Evolutionary conservation across 2,888 invertebrate species (phyloP).

Genomic region (Prenolepis imparis): DNA sequence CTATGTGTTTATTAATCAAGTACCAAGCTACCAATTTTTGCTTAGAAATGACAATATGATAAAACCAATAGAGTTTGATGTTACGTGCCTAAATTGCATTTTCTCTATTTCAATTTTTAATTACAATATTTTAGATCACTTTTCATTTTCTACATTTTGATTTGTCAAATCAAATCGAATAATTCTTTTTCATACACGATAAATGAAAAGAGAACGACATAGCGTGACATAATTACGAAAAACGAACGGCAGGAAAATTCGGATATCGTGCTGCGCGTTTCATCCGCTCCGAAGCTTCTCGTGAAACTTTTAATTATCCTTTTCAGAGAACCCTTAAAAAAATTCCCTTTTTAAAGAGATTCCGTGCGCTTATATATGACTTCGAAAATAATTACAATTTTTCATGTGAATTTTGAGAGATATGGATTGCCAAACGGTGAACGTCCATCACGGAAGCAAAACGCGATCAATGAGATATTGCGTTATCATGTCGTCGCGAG

Average conservation of each 20-base stretch:
- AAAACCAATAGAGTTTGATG: background rate
- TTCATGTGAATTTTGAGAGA: constrained; percentile 59
- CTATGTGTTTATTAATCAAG: background rate
- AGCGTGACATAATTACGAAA: constrained; percentile 45
- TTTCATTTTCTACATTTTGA: background rate
- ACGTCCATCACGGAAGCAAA: constrained; percentile 20
- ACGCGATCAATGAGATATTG: constrained; percentile 47
- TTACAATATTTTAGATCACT: background rate
- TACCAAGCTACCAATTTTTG: background rate
- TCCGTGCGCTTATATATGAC: constrained; percentile 60
- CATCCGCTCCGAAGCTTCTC: constrained; percentile 52
- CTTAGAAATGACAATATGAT: background rate
- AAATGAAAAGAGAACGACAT: constrained; percentile 10
- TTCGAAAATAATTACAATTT: constrained; percentile 79
- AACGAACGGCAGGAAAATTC: constrained; percentile 69
- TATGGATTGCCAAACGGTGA: constrained; percentile 28
- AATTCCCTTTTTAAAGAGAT: constrained; percentile 66
- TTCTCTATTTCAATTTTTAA: background rate
- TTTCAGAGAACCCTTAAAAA: constrained; percentile 71
- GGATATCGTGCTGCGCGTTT: constrained; percentile 57
- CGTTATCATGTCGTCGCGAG: background rate
- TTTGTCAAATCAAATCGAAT: background rate
- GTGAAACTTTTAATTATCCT: constrained; percentile 78
- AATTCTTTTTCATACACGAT: background rate
- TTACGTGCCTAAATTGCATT: background rate